Evolutionary conservation across 2,888 invertebrate genomes (phyloP).

Genomic region (Drosophila heteroneura): DNA sequence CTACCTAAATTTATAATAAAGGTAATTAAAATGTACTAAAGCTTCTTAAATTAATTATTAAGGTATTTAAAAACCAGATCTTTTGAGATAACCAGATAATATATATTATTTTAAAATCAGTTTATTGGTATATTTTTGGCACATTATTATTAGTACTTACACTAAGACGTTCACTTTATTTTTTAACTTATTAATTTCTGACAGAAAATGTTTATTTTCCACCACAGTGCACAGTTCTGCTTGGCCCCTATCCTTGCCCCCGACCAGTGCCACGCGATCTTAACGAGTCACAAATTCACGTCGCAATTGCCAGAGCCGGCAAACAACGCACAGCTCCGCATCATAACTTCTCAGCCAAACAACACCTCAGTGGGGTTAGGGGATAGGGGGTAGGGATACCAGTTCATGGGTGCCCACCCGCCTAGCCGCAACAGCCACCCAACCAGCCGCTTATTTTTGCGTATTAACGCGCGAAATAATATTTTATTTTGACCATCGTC

Average conservation of each 20-base stretch:
- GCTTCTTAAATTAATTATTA: background rate
- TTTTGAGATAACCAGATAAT: background rate
- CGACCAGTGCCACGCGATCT: constrained; percentile 71
- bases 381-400: constrained; percentile 13
- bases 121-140: background rate
- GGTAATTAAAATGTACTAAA: background rate
- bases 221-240: background rate
- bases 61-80: background rate
- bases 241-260: constrained; percentile 31
- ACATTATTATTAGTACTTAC: background rate
- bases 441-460: constrained; percentile 76
- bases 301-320: constrained; percentile 67
- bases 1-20: background rate
- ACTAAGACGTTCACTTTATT: background rate
- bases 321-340: constrained; percentile 47
- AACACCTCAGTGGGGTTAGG: constrained; percentile 69
- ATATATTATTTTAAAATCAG: background rate
- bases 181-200: background rate
- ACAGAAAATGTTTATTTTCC: background rate
- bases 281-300: constrained; percentile 80
- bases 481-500: constrained; percentile 83
- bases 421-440: constrained; percentile 65
- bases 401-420: constrained; percentile 57
- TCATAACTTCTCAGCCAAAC: constrained; percentile 83
- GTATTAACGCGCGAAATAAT: constrained; percentile 84